phyloP scores from a whole-genome alignment of 2,888 invertebrate species.

The Euzophera pinguis region DNA sequence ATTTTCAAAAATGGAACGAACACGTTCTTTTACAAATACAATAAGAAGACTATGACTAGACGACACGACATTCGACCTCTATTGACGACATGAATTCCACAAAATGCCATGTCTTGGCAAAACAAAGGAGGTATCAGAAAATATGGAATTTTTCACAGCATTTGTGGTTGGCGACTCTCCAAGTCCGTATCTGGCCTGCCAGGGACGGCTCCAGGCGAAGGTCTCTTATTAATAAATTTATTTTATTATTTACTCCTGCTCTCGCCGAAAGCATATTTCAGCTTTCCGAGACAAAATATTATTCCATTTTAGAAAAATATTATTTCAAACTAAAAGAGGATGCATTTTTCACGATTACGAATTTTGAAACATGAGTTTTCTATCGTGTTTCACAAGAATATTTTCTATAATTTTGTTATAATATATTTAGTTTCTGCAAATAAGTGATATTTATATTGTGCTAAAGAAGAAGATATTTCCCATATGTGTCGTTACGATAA shows the following conservation, averaged over 20 bases:
- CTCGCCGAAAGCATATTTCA: conserved; percentile 20
- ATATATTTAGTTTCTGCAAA: background rate
- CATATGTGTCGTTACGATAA: too few relatives aligned
- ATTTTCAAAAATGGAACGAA: too few relatives aligned
- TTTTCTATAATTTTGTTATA: background rate
- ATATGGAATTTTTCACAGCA: conserved; percentile 5
- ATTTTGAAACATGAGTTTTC: background rate
- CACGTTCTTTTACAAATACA: background rate
- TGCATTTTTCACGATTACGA: background rate
- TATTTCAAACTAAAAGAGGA: background rate
- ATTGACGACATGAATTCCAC: background rate
- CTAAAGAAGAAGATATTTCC: too few relatives aligned
- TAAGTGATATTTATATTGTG: too few relatives aligned
- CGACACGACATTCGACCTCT: background rate
- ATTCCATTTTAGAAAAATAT: conserved; percentile 3
- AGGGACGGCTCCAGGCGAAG: background rate
- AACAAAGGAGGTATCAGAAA: conserved; percentile 8
- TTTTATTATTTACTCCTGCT: conserved; percentile 18
- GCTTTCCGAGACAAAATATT: conserved; percentile 3
- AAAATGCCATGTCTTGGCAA: background rate
- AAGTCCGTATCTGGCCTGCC: conserved; percentile 6
- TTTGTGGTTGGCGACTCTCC: conserved; percentile 1
- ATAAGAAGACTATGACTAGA: background rate
- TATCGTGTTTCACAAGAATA: background rate
- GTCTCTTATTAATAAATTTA: conserved; percentile 14